Base-by-base conservation (phyloP, 1,140 invertebrate species). In the Batillaria attramentaria region DNA sequence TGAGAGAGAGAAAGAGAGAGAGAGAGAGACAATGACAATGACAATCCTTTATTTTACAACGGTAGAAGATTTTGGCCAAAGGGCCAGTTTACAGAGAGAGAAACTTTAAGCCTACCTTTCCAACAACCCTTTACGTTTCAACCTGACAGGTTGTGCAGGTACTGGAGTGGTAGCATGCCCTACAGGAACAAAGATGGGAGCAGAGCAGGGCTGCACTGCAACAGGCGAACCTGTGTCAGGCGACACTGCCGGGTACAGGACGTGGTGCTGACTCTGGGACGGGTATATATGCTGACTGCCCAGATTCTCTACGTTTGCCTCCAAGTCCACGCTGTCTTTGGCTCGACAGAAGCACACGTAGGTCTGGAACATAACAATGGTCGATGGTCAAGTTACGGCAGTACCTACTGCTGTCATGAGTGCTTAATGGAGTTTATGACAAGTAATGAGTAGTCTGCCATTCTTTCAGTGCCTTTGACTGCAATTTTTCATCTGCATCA, bases 121-220 rank as follows among this genome's bases (percentile, higher is more conserved):
- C 75, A 92, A 83, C 33, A 92, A 83, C 35, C 91, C 91, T 82
- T 91, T 95, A 0, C 92, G 86, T 83, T 90, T 96, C 62, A 95
- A 92, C 24, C 95, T 92, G 73, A 93, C 90, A 28, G 93, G 92
- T 62, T 87, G 87, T 37, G 86, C 83, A 31, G 83, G 85, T 35
- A 87, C 72, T 33, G 83, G 85, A 75, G 86, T 79, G 81, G 84
- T 77, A 33, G 85, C 76, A 81, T 77, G 78, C n/a, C 87, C 81
- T 74, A 86, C 80, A 62, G 84, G 78, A 42, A 84, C 80, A 79
- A 82, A 87, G 16, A 83, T 76, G 35, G 85, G 85, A 41, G 78
- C 75, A 28, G 82, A 81, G 42, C 88, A 85, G 10, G 90, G 90
- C 74, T 91, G 90, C 41, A 91, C 85, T 54, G 86, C 82, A 78